Evolutionary conservation across 92 coral and sea anemone species (phyloP).

Genomic region (Epizoanthus scotinus): DNA sequence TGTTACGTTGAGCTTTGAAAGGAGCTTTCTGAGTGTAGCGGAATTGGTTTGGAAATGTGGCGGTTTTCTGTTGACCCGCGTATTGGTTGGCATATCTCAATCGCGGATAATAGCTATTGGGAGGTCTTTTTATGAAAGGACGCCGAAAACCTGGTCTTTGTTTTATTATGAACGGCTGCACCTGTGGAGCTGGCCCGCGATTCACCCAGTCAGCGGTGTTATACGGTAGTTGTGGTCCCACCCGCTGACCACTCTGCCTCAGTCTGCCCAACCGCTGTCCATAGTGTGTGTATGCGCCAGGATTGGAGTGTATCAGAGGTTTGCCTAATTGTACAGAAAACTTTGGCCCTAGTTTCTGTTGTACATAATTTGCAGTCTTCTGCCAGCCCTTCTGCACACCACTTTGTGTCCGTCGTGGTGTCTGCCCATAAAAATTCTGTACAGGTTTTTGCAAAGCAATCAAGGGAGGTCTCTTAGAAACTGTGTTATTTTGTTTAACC

Average conservation of each 20-base stretch:
- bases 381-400: slow-evolving; percentile 9
- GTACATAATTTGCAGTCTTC: background rate
- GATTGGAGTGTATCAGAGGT: slow-evolving; percentile 1
- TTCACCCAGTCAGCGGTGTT: slow-evolving; percentile 12
- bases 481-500: background rate
- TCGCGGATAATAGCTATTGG: background rate
- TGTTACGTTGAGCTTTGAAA: background rate
- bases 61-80: background rate
- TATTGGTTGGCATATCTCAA: background rate
- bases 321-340: slow-evolving; percentile 4
- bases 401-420: background rate
- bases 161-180: background rate
- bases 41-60: background rate
- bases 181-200: background rate
- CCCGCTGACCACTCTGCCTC: slow-evolving; percentile 2
- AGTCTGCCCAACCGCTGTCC: background rate
- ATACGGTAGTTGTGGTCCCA: background rate
- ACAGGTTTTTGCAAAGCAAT: background rate
- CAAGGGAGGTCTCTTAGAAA: background rate
- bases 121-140: background rate
- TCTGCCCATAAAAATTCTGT: background rate
- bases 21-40: slow-evolving; percentile 14
- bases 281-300: slow-evolving; percentile 5
- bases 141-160: slow-evolving; percentile 1
- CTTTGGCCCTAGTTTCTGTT: slow-evolving; percentile 1